Percentiles rank a stretch among this genome's conserved stretches.
These are phyloP conservation scores for Elachura formosa DNA, from an alignment of 2,113 vertebrate genomes.

Conservation along the genomic window DNA sequence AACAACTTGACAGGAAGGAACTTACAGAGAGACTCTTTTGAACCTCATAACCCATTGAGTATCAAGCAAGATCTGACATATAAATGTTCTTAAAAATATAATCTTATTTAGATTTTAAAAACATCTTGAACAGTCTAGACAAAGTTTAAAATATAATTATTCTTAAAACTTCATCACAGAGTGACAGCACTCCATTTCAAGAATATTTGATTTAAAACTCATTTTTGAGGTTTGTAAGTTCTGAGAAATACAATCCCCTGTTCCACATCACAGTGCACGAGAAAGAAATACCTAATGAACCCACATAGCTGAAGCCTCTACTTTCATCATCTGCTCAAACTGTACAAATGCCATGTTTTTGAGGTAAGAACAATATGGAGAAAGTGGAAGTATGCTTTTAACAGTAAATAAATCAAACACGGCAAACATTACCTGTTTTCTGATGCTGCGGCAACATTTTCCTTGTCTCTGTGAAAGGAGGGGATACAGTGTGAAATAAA, in stretches of 20 bases:
- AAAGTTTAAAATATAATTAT: background rate
- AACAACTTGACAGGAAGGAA: background rate
- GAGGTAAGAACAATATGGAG: background rate
- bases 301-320: background rate
- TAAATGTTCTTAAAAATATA: background rate
- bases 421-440: conserved; percentile 68
- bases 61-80: background rate
- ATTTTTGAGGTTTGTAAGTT: background rate
- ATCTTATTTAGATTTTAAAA: background rate
- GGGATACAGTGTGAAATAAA: conserved; percentile 47
- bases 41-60: background rate
- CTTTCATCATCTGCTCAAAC: background rate
- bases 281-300: background rate
- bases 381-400: background rate
- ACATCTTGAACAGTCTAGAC: background rate
- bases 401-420: background rate
- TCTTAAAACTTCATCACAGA: background rate
- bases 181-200: background rate
- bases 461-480: conserved; percentile 72
- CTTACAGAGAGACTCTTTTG: background rate
- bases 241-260: background rate
- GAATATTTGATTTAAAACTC: background rate
- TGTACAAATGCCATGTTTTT: background rate
- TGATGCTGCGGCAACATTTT: conserved; percentile 57
- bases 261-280: background rate